Base-by-base conservation (phyloP, 2,797 vertebrate species). In the Pitangus sulphuratus region DNA sequence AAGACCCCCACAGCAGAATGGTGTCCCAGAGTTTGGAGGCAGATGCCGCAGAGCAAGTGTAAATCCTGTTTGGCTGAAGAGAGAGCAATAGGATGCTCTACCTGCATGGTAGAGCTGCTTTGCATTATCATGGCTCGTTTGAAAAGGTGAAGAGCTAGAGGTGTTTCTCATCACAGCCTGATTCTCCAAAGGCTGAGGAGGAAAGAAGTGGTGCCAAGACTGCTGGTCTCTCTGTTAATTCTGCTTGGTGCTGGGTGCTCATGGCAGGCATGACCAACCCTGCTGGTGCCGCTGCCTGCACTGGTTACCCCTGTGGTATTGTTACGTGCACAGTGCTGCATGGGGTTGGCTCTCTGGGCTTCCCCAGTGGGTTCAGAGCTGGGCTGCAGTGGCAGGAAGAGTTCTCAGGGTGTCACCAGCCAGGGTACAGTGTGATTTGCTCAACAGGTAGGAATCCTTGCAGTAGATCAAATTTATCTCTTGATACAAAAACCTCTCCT, bases 281-380 rank as follows among this genome's bases (percentile, higher is more conserved):
- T 5, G 9, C 68, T 65, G 44, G 30, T 79, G 47, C 33, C 66
- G 51, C 77, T 92, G 30, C 65, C 77, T 66, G 64, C 64, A 37
- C 20, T 8, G 1, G 3, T n/a, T 51, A 9, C 12, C 12, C 6
- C 76, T 4, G 0, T 22, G 44, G 25, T 35, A 25, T 12, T 0
- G 0, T 19, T 31, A 19, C 44, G 69, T 42, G 51, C 5, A 4
- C 28, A 35, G 25, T 4, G 6, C 33, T 74, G 25, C 8, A 0
- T 24, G 26, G 0, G 1, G 5, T 2, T 45, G 48, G 10, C 12
- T 44, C 21, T 28, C 62, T 21, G 33, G 12, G 17, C 20, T 81
- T 62, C 22, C 35, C 33, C n/a, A 18, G 30, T 0, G 3, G 40
- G 15, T 47, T 54, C 53, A 39, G 35, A 53, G n/a, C 28, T 78